A percentile compares a stretch with the other conserved stretches of the same genome.
Evolutionary conservation across 2,888 invertebrate genomes (phyloP).

Genomic region (Cephonodes hylas): DNA sequence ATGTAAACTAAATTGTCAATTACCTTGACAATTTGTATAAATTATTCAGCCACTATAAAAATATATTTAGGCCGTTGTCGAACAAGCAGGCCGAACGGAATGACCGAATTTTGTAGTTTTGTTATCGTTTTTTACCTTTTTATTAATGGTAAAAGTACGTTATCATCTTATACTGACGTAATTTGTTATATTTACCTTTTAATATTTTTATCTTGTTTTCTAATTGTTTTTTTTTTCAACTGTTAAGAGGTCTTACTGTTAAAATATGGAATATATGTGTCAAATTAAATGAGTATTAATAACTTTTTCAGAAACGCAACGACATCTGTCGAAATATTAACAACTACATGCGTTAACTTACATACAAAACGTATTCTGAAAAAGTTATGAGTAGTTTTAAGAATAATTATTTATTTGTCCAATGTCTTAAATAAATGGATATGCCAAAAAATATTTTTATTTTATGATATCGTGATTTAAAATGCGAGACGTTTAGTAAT

Average conservation of each 20-base stretch:
- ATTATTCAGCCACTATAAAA: not conserved
- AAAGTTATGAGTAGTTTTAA: not conserved
- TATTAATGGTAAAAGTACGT: not conserved
- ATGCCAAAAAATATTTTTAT: not conserved
- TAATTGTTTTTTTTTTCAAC: not conserved
- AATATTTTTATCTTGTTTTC: not conserved
- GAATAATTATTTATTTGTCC: not conserved
- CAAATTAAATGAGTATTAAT: not conserved
- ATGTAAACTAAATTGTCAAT: not conserved
- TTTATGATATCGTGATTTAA: no score
- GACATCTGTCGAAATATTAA: not conserved
- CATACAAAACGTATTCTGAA: not conserved
- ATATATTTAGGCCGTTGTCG: not conserved
- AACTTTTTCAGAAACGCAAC: not conserved
- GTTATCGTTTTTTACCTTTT: not conserved
- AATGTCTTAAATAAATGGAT: not conserved
- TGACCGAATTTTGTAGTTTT: not conserved
- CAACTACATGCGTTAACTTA: no score
- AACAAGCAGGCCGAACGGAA: not conserved
- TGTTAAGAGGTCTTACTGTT: no score
- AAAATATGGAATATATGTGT: not conserved
- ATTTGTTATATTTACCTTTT: not conserved
- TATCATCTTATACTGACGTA: not conserved
- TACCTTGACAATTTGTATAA: not conserved
- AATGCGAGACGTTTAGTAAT: no score